Conservation (phyloP, 2,113 vertebrate species). For the Pollachius pollachius region DNA sequence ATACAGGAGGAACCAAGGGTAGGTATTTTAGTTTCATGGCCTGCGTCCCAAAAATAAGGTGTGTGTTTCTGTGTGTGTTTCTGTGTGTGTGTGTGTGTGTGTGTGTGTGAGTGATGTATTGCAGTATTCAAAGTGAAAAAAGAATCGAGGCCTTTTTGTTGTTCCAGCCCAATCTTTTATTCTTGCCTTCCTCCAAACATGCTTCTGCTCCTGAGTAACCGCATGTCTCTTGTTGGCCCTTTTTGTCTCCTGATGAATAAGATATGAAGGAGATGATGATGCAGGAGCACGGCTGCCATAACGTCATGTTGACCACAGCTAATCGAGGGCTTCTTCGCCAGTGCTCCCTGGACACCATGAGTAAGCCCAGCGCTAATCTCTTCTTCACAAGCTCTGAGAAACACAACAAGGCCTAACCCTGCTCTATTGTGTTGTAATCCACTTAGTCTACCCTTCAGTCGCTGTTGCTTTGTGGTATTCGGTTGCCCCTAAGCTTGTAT, state of each 20-base stretch:
- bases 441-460: no score
- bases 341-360: constrained; percentile 76
- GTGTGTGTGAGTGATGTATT: background rate
- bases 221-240: background rate
- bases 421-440: constrained; percentile 8
- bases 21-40: constrained; percentile 14
- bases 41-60: no score
- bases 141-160: no score
- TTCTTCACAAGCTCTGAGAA: no score
- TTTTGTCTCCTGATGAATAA: constrained; percentile 37
- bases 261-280: constrained; percentile 84
- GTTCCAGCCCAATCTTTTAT: no score
- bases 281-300: constrained; percentile 80
- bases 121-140: no score
- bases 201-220: no score
- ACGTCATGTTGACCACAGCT: constrained; percentile 81
- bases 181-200: no score
- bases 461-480: no score
- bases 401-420: no score
- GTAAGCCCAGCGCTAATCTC: constrained; percentile 62
- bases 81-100: no score
- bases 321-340: constrained; percentile 80
- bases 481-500: no score
- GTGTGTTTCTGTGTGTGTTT: background rate
- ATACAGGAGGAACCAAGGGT: constrained; percentile 78